phyloP scores from a whole-genome alignment of 2,888 invertebrate species.

The Ophion ellenae region DNA sequence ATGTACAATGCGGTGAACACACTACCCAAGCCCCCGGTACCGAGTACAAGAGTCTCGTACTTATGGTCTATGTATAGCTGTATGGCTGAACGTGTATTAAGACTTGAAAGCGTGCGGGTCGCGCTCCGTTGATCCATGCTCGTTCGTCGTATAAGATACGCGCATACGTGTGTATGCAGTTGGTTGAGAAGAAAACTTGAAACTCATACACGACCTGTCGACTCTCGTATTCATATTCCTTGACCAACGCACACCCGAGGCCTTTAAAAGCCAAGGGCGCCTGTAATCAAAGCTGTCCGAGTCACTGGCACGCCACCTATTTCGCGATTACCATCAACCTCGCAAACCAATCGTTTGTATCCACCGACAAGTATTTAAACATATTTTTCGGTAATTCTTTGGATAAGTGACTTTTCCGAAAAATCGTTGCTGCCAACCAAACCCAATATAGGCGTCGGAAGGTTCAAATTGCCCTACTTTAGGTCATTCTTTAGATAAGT shows the following conservation, averaged over 20 bases:
- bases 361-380: background rate
- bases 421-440: too few relatives aligned
- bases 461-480: too few relatives aligned
- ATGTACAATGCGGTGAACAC: constrained; percentile 11
- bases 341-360: background rate
- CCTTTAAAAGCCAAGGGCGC: constrained; percentile 29
- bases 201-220: constrained; percentile 41
- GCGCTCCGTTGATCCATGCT: constrained; percentile 68
- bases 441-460: too few relatives aligned
- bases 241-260: constrained; percentile 33
- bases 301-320: constrained; percentile 7
- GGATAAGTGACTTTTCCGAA: too few relatives aligned
- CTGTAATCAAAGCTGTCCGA: constrained; percentile 11
- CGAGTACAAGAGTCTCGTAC: constrained; percentile 17
- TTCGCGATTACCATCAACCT: constrained; percentile 5
- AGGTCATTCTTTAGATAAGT: too few relatives aligned
- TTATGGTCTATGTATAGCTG: background rate
- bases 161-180: background rate
- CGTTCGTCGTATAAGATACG: background rate
- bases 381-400: too few relatives aligned
- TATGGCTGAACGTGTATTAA: background rate
- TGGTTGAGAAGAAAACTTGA: constrained; percentile 7
- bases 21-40: constrained; percentile 30
- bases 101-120: constrained; percentile 59
- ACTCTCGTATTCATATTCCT: constrained; percentile 30